Base-by-base conservation (phyloP, 2,113 vertebrate species). In the Callopanchax toddi region DNA sequence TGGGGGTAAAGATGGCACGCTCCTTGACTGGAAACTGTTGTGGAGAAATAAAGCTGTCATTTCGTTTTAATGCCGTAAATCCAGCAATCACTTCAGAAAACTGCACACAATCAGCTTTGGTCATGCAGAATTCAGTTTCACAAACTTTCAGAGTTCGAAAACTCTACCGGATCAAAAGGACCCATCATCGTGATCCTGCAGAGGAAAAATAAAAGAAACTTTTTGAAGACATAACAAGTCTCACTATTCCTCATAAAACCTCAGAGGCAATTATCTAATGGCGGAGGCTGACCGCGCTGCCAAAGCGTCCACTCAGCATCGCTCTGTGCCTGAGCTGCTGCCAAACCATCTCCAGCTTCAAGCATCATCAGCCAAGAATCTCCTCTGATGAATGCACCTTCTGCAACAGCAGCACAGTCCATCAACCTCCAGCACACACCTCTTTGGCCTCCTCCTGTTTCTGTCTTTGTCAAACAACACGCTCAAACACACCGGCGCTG, bases 211-310 rank as follows among this genome's bases (percentile, higher is more conserved):
- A 69, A 72, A 23, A n/a, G n/a, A n/a, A n/a, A n/a, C 29, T 32
- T 37, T 34, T 34, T 64, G 23, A 73, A 83, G 49, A 77, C 58
- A n/a, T 65, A 63, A 70, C 50, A 71, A 74, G 74, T 79, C 46
- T 60, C 39, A n/a, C 50, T 64, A 43, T 64, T 44, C 46, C 34
- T 63, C 45, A 65, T 76, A 73, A 79, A 80, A 74, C 66, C 64
- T 80, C 59, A 46, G 53, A 77, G 75, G 72, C 74, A 89, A 91
- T 89, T 69, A 78, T 84, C 85, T 89, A 89, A 89, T 91, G 84
- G 83, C 70, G 64, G 26, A 48, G 26, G 46, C 65, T 80, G 65
- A 43, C 60, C n/a, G 8, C 67, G 12, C 62, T 23, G 58, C 64
- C 37, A 57, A 87, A 89, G 48, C 67, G 83, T 85, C 85, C 46